Conservation (phyloP, 2,797 vertebrate genomes). For the Crocidura indochinensis region DNA sequence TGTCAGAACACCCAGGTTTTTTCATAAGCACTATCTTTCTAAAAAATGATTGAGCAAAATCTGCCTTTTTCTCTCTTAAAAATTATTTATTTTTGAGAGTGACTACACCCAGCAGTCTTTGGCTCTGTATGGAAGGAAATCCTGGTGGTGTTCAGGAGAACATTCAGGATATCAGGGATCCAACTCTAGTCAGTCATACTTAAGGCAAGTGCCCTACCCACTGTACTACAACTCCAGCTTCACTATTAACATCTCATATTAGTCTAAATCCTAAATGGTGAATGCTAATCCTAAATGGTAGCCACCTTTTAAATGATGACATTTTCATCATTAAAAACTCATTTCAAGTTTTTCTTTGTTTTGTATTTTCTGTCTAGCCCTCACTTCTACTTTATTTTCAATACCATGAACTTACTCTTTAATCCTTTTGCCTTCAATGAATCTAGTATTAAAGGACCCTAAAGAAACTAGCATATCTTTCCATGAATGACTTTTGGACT, state of each 20-base stretch:
- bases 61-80: no score
- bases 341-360: not conserved
- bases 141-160: no score
- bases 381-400: conserved; percentile 40
- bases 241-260: no score
- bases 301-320: not conserved
- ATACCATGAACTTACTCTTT: not conserved
- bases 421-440: not conserved
- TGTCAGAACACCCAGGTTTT: not conserved
- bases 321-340: not conserved
- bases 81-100: no score
- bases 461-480: not conserved
- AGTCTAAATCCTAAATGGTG: not conserved
- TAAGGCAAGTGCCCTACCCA: no score
- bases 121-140: no score
- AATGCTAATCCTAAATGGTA: not conserved
- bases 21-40: not conserved
- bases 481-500: not conserved
- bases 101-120: no score
- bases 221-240: no score
- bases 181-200: no score
- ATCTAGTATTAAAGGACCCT: not conserved
- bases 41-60: not conserved
- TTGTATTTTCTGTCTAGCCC: not conserved
- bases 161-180: no score